Evolutionary conservation across 2,113 vertebrate species (phyloP), one percentile per base, ranked within the genome.

Genomic region (Anguilla rostrata): DNA sequence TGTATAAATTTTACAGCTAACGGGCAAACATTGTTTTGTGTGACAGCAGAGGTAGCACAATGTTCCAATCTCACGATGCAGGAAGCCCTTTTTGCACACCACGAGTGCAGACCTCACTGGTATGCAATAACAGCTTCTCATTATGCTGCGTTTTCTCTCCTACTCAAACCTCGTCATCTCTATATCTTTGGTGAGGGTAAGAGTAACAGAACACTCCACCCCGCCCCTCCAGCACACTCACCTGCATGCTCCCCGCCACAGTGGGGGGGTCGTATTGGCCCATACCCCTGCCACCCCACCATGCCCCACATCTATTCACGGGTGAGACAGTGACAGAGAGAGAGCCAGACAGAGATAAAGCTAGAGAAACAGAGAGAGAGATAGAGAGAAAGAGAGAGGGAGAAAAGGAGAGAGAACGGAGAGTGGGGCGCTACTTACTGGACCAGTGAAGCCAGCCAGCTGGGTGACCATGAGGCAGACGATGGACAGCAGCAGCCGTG

Each of bases 391-490:
- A 91, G 90, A 92, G 90, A 84, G 16, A 91, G 90, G 89, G 87
- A 91, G 39, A 82, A 84, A 53, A 26, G n/a, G 90, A 89, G 91
- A 92, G 82, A 88, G 90, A 91, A 92, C 81, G 81, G 91, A 92
- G 92, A 94, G 96, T 95, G 94, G 94, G 95, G 95, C 92, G 93
- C 95, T 96, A 98, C 98, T 98, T 97, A 98, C 98, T 96, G 98
- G 98, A 91, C 97, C 98, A 93, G 96, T 97, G 94, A 98, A 98
- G 93, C 96, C 97, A 3, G 97, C 98, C 3, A 98, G 95, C 93
- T 98, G 97, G 0, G 97, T 98, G 93, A 98, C 95, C 94, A 97
- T 96, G 94, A 98, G 96, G 92, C 94, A 98, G 93, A 97, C 93
- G 92, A 98, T 97, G 94, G 97, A 98, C 86, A 98, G 94, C 91